These are phyloP conservation scores for Drosophila aff. DNA, from an alignment of 1,140 invertebrate species.

Conservation along the genomic window DNA sequence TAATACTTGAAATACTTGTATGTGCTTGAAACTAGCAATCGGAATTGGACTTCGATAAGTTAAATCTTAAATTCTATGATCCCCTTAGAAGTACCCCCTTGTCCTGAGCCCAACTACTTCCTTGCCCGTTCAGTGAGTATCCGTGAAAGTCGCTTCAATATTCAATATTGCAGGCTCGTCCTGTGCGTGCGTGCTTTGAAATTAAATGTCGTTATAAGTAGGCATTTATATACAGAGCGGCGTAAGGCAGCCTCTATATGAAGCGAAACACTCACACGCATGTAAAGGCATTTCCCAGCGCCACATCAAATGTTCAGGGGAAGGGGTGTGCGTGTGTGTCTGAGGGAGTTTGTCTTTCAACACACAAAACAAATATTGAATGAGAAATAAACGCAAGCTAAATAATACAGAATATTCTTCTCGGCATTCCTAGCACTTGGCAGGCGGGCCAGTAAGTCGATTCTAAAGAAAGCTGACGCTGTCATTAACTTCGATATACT, in stretches of 20 bases:
- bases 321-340: conserved; percentile 3
- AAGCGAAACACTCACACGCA: conserved; percentile 23
- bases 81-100: not conserved
- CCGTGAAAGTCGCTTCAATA: conserved; percentile 59
- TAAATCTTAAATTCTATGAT: not conserved
- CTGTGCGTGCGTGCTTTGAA: conserved; percentile 74
- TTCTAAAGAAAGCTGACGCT: conserved; percentile 64
- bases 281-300: conserved; percentile 17
- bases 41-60: too few species aligned
- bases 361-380: conserved; percentile 82
- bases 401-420: conserved; percentile 55
- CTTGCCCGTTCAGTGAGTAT: conserved; percentile 16
- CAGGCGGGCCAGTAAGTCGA: conserved; percentile 35
- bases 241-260: conserved; percentile 40
- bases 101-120: conserved; percentile 2
- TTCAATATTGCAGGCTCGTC: conserved; percentile 75
- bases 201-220: conserved; percentile 83
- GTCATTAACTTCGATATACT: conserved; percentile 57
- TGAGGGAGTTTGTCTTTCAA: conserved; percentile 65
- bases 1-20: too few species aligned
- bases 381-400: conserved; percentile 72
- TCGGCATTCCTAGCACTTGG: conserved; percentile 13
- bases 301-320: conserved; percentile 24
- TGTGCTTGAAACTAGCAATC: not conserved
- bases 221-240: conserved; percentile 79